Evolutionary conservation across 2,113 vertebrate genomes (phyloP), one percentile per base, ranked within the genome.

Genomic region (Stigmatopora argus): DNA sequence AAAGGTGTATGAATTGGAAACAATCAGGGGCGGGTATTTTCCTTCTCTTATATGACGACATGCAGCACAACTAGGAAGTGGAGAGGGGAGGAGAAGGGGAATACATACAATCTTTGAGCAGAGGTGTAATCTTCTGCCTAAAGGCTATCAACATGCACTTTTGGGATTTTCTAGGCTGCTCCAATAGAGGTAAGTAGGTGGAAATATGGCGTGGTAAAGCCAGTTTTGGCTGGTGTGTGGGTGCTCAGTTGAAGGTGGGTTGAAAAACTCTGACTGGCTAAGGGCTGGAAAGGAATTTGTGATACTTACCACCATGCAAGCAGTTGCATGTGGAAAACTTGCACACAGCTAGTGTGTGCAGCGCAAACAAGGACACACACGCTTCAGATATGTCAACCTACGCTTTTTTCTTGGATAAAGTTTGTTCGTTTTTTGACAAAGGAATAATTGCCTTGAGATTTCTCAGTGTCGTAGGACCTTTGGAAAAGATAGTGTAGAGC

Each of bases 251-350:
- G 7, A 35, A 65, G 67, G 58, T 75, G 82, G 77, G 76, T 77
- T 79, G 49, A 68, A 69, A 78, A 46, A 63, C 52, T 86, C 78
- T 83, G 77, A 77, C 66, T 74, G 70, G 77, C 72, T 83, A 78
- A 82, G 70, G 66, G 62, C 74, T 83, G 80, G 78, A 84, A 85
- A 85, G 88, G 86, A 89, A 89, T 83, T 89, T 80, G 71, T 47
- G 69, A 64, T 74, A 64, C 70, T 83, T 73, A 71, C 79, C 44
- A 51, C 83, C 38, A 62, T 87, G 76, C 88, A 89, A 79, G 88
- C 88, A 85, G 78, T 87, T 88, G 86, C 88, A 88, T 88, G 85
- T 80, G 88, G 70, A 79, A 85, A 73, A 75, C 61, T 83, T 65
- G 65, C 69, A 79, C 68, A 77, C 82, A 77, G 80, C 70, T 78